Conservation (phyloP, 2,113 vertebrate species). For the Cephalophus harveyi region DNA sequence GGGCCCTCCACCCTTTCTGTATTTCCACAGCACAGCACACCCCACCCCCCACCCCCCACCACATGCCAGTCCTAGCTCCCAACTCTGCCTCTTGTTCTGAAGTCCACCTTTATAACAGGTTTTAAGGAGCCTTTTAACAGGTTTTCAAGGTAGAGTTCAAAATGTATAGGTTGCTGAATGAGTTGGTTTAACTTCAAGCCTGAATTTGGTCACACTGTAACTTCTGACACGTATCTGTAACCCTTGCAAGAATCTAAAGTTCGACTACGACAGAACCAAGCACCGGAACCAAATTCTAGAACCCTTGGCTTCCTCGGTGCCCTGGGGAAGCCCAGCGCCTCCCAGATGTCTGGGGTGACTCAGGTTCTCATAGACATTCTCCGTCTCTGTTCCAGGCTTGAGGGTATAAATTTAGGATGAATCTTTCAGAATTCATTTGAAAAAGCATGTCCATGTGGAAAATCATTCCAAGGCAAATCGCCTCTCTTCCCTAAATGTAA, state of each 20-base stretch:
- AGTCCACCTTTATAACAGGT: background rate
- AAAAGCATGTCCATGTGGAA: background rate
- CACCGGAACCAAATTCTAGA: background rate
- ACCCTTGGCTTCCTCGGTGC: background rate
- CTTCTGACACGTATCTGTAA: background rate
- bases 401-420: background rate
- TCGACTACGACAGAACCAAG: background rate
- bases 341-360: background rate
- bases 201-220: background rate
- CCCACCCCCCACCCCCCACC: rapidly evolving
- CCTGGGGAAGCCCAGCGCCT: background rate
- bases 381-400: background rate
- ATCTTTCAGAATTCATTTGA: background rate
- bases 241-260: background rate
- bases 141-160: background rate
- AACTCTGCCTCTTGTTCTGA: background rate
- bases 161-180: background rate
- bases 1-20: too few relatives aligned
- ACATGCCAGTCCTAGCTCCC: background rate
- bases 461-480: background rate
- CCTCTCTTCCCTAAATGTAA: background rate
- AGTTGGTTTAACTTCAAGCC: background rate
- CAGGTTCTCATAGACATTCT: background rate
- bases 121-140: background rate
- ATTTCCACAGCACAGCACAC: background rate